These are phyloP conservation scores for Bombus balteatus DNA, from an alignment of 1,140 invertebrate genomes.

Conservation along the genomic window DNA sequence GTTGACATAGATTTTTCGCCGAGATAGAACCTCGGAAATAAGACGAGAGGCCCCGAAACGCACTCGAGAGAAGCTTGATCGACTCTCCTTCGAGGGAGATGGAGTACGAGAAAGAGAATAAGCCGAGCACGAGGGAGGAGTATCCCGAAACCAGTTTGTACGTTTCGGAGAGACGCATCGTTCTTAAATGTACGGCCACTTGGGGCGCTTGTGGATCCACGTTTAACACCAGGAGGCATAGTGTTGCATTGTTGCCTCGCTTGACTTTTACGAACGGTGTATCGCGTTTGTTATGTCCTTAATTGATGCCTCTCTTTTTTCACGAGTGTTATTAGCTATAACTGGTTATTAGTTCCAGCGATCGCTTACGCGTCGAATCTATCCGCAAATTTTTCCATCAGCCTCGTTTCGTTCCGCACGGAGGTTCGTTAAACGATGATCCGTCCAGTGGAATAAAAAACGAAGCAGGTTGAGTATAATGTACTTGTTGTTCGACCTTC, in stretches of 20 bases:
- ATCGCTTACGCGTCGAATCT: not conserved
- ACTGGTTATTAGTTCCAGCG: not conserved
- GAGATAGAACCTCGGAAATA: conserved; percentile 75
- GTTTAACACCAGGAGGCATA: conserved; percentile 67
- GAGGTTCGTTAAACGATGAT: not conserved
- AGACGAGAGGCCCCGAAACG: conserved; percentile 63
- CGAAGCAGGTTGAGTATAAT: not conserved
- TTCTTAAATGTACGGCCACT: conserved; percentile 51
- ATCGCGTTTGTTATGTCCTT: conserved; percentile 52
- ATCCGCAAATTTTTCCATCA: not conserved
- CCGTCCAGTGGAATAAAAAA: not conserved
- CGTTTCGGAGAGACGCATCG: conserved; percentile 45
- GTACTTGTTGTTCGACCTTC: not conserved
- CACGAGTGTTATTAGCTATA: conserved; percentile 34
- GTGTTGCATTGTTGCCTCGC: conserved; percentile 53
- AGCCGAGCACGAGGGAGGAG: conserved; percentile 32
- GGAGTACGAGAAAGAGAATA: conserved; percentile 58
- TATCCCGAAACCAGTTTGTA: conserved; percentile 72
- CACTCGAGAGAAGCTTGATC: conserved; percentile 65
- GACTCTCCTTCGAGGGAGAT: conserved; percentile 51
- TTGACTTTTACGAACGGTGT: conserved; percentile 39
- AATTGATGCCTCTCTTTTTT: conserved; percentile 59
- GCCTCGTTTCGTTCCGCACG: not conserved
- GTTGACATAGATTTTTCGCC: conserved; percentile 78
- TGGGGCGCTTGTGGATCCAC: conserved; percentile 44